A percentile compares a stretch with the other conserved stretches of the same genome.
Conservation (phyloP, 2,797 vertebrate species). For the Alosa sapidissima region DNA sequence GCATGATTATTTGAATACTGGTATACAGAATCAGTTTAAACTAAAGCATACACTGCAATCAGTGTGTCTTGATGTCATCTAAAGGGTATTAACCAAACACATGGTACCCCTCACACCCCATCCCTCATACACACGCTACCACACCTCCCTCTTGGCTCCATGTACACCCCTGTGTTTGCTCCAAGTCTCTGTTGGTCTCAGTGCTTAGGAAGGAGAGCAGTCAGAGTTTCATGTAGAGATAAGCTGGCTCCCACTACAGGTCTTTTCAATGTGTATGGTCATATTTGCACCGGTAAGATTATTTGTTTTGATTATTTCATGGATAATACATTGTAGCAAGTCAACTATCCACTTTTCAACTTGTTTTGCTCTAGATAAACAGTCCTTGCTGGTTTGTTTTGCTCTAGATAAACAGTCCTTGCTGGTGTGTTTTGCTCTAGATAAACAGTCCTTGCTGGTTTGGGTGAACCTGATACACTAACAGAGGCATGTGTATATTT, state of each 20-base stretch:
- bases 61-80: neutral
- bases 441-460: neutral
- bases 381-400: neutral
- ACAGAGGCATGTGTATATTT: neutral
- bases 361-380: neutral
- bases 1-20: neutral
- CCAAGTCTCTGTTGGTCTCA: conserved; percentile 36
- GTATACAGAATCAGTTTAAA: neutral
- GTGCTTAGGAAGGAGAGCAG: conserved; percentile 37
- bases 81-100: neutral
- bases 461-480: neutral
- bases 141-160: conserved; percentile 23
- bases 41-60: neutral
- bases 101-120: neutral
- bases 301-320: conserved; percentile 25
- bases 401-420: neutral
- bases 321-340: neutral
- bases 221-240: conserved; percentile 43
- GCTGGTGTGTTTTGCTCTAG: neutral
- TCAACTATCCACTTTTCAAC: neutral
- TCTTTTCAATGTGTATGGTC: conserved; percentile 99
- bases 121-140: conserved; percentile 31
- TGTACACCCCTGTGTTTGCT: conserved; percentile 44
- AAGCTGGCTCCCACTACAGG: conserved; percentile 45
- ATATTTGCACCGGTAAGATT: conserved; percentile 99